Conservation (phyloP, 2,113 vertebrate species). For the Phylloscopus trochiloides region DNA sequence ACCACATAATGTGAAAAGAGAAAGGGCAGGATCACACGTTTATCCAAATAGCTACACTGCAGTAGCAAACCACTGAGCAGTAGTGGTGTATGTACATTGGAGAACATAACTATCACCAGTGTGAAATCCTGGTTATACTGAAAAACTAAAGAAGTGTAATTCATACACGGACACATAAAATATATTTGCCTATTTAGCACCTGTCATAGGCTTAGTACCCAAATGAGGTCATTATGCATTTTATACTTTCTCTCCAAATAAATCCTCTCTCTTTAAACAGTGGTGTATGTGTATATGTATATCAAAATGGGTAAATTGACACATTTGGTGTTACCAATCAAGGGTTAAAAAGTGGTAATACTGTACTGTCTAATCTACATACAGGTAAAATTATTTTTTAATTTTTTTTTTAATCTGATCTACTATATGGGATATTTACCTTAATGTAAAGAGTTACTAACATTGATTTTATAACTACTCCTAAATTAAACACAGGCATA, state of each 20-base stretch:
- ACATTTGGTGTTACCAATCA: fast-evolving
- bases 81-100: fast-evolving
- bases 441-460: not conserved
- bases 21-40: fast-evolving
- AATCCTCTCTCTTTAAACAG: not conserved
- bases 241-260: not conserved
- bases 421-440: not conserved
- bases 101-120: not conserved
- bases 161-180: not conserved
- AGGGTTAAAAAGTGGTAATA: not conserved
- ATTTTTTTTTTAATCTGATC: not conserved
- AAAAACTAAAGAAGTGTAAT: not conserved
- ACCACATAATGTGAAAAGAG: not conserved
- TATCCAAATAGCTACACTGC: not conserved
- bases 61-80: not conserved
- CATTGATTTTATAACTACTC: not conserved
- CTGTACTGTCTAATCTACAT: not conserved
- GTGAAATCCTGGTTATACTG: not conserved
- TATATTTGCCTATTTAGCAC: not conserved
- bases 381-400: not conserved
- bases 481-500: not conserved
- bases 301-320: not conserved
- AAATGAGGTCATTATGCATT: not conserved
- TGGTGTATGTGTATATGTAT: not conserved
- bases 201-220: not conserved